Evolutionary conservation across 1,140 invertebrate genomes (phyloP), one percentile per base, ranked within the genome.

Genomic region (Drosophila novamexicana): DNA sequence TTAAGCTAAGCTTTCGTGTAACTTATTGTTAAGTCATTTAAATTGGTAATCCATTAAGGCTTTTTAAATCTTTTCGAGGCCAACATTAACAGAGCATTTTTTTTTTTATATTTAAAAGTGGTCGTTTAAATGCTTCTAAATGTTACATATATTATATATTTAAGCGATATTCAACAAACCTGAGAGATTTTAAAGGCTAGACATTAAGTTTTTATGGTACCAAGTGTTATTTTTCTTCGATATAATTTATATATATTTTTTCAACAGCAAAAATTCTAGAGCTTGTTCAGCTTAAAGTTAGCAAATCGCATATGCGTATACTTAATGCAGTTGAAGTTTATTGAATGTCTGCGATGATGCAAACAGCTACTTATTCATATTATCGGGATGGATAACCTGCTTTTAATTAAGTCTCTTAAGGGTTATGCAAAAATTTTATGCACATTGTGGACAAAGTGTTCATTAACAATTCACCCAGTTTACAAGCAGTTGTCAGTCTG

Each of bases 361-460:
- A n/a, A 6, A n/a, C 40, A 42, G 6, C 6, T 49, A 49, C 9
- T 6, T 29, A 22, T 22, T 10, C 0, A 10, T 16, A 10, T 22
- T 49, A 2, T 18, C 1, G 36, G 53, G 16, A n/a, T 32, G 34
- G 22, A 52, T 37, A 63, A 40, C 59, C n/a, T 34, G 32, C 42
- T 16, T 36, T 12, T 22, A 61, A 47, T 32, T 22, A n/a, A 18
- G 57, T 47, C 29, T 58, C 39, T 42, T 42, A 22, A 57, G 37
- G 54, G 29, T 57, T 29, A 58, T 58, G 39, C 5, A 18, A 34
- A 61, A 3, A 61, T 18, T 16, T 47, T 40, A 56, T 56, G 39
- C 6, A 42, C 4, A 29, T 5, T 42, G 39, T 42, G 12, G 39
- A 42, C 39, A 12, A 42, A 5, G n/a, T 4, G n/a, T n/a, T 42